phyloP scores from a whole-genome alignment of 1,140 invertebrate species.

The Lucilia sericata region DNA sequence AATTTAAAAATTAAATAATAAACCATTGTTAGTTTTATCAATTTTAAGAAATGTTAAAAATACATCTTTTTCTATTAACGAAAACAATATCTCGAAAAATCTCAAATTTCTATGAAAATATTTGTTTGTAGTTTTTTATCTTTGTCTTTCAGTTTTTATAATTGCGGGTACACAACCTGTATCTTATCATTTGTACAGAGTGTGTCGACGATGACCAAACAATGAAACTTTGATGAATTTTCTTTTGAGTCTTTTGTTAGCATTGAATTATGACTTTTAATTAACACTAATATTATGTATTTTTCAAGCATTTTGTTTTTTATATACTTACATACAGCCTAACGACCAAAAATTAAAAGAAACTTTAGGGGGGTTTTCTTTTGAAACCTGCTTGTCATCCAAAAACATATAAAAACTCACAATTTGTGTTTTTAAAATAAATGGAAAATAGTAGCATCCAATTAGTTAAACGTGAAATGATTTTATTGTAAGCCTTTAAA shows the following conservation, averaged over 20 bases:
- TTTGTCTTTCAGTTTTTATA: neutral
- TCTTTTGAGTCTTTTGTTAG: slow-evolving; percentile 29
- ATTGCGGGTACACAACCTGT: neutral
- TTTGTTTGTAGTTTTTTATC: neutral
- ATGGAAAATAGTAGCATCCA: slow-evolving; percentile 19
- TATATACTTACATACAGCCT: too few species aligned
- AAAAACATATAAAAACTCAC: neutral
- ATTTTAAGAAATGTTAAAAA: too few species aligned
- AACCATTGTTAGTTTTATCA: too few species aligned
- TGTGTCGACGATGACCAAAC: neutral
- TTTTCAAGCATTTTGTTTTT: slow-evolving; percentile 29
- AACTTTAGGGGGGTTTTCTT: slow-evolving; percentile 13
- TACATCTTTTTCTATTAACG: too few species aligned
- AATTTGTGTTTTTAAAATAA: too few species aligned
- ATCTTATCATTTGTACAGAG: neutral
- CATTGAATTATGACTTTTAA: slow-evolving; percentile 42
- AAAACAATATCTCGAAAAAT: neutral
- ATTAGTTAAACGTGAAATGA: slow-evolving; percentile 23
- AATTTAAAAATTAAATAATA: too few species aligned
- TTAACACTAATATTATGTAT: slow-evolving; percentile 36
- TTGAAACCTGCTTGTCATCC: neutral
- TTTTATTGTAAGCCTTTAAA: slow-evolving; percentile 12
- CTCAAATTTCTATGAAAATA: neutral
- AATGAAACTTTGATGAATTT: slow-evolving; percentile 38
- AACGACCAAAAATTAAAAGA: neutral